Evolutionary conservation across 2,888 invertebrate species (phyloP), one percentile per base, ranked within the genome.

Genomic region (Shargacucullia verbasci): DNA sequence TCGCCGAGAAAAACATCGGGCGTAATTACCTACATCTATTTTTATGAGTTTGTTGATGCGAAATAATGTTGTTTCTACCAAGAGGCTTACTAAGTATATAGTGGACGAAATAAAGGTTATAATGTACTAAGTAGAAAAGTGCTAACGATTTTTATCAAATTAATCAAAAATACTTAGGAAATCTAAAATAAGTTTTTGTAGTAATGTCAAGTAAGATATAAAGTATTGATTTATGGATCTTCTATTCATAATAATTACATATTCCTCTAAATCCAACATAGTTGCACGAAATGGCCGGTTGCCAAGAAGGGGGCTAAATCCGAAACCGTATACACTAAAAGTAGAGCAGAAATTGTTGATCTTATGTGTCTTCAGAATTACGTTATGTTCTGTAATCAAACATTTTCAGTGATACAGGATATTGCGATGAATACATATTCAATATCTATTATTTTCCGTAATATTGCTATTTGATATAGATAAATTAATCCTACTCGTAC

Each of bases 41-140:
- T 73, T 73, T 73, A 73, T 73, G 74, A 57, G 68, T 65, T 62
- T 65, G 74, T 73, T 73, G 71, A 73, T 73, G 74, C 59, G 60
- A 52, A 65, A 60, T 68, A 65, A 73, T 73, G 70, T 59, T 62
- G 68, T 68, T 56, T 11, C 38, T 6, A 45, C 46, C 49, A 57
- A 50, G 41, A 25, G 12, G 20, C 33, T 49, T 62, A 33, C 45
- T 49, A 9, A 29, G 45, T 20, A 20, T 20, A 4, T 20, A 20
- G 20, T 20, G 4, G 4, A 20, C 2, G 20, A 20, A 20, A 20
- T 20, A 20, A 20, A 3, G 20, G 20, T 4, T 2, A 20, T 20
- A 4, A 20, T 2, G 20, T 20, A 20, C 20, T 20, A 20, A 3
- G 4, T 20, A 20, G 4, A 20, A 20, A 3, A 20, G 20, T 20